Percentiles rank a stretch among this genome's conserved stretches.
These are phyloP conservation scores for Danio rerio DNA, from an alignment of 2,113 vertebrate species.

Conservation along the genomic window DNA sequence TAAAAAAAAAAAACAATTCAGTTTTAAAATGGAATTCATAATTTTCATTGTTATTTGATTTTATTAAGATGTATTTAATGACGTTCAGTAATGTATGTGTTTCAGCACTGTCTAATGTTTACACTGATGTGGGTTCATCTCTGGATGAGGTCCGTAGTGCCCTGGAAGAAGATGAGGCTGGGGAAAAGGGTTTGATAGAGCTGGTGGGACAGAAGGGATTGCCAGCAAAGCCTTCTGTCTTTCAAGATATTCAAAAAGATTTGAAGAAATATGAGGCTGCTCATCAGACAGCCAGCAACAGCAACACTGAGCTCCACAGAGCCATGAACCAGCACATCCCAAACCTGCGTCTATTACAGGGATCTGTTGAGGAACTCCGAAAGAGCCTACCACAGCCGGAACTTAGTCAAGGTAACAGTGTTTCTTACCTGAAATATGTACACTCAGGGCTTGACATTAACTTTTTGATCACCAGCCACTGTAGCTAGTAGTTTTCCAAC, in stretches of 20 bases:
- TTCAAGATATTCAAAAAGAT: constrained; percentile 79
- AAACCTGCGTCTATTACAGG: constrained; percentile 82
- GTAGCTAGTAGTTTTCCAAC: no score
- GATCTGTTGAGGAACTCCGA: constrained; percentile 79
- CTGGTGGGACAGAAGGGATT: constrained; percentile 63
- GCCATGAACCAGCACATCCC: constrained; percentile 85
- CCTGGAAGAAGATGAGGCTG: constrained; percentile 76
- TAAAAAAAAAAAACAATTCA: not conserved
- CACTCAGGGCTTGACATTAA: no score
- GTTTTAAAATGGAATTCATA: not conserved
- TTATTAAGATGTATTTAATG: not conserved
- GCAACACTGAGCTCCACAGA: constrained; percentile 84
- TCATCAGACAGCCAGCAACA: constrained; percentile 84
- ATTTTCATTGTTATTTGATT: not conserved
- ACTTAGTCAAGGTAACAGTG: constrained; percentile 72
- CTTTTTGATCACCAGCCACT: no score
- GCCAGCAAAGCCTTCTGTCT: rapidly evolving
- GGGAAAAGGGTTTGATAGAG: constrained; percentile 77
- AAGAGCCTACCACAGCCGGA: constrained; percentile 74
- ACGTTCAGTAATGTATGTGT: not conserved
- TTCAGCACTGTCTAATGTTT: constrained; percentile 80
- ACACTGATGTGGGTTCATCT: constrained; percentile 83
- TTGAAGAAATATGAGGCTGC: constrained; percentile 82
- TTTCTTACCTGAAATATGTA: not conserved
- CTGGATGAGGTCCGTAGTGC: constrained; percentile 79